Conservation (phyloP, 2,888 invertebrate species). For the Dorcus parallelipipedus region DNA sequence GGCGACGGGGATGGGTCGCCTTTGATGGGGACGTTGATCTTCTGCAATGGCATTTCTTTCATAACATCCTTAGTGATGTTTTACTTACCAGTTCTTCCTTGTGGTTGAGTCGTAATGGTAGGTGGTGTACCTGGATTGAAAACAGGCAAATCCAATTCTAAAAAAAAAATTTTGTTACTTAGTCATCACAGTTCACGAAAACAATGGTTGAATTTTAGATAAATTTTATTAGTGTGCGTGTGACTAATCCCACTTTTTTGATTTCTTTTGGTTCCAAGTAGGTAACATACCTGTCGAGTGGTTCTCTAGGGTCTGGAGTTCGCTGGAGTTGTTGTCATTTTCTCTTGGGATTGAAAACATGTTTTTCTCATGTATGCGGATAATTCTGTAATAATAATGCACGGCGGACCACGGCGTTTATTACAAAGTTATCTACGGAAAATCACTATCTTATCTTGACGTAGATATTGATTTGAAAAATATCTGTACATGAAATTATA, state of each 20-base stretch:
- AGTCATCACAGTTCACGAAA: not conserved
- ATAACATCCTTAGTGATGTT: not conserved
- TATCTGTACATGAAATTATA: too few relatives aligned
- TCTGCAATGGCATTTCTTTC: not conserved
- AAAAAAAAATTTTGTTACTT: conserved; percentile 9
- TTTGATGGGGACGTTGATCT: conserved; percentile 12
- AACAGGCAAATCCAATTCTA: conserved; percentile 23
- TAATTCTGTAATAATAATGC: too few relatives aligned
- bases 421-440: too few relatives aligned
- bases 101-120: conserved; percentile 5
- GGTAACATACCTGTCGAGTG: not conserved
- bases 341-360: not conserved
- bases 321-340: not conserved
- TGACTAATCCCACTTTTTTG: too few relatives aligned
- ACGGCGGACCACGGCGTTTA: too few relatives aligned
- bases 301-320: not conserved
- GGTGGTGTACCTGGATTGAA: conserved; percentile 16
- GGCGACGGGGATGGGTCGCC: conserved; percentile 58
- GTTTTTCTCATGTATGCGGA: too few relatives aligned
- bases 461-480: too few relatives aligned
- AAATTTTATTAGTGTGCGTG: too few relatives aligned
- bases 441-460: too few relatives aligned
- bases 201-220: too few relatives aligned
- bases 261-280: too few relatives aligned
- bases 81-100: not conserved